Percentiles rank a stretch among this genome's conserved stretches.
Evolutionary conservation across 2,797 vertebrate species (phyloP).

Genomic region (Neosilurus mollespiculum): DNA sequence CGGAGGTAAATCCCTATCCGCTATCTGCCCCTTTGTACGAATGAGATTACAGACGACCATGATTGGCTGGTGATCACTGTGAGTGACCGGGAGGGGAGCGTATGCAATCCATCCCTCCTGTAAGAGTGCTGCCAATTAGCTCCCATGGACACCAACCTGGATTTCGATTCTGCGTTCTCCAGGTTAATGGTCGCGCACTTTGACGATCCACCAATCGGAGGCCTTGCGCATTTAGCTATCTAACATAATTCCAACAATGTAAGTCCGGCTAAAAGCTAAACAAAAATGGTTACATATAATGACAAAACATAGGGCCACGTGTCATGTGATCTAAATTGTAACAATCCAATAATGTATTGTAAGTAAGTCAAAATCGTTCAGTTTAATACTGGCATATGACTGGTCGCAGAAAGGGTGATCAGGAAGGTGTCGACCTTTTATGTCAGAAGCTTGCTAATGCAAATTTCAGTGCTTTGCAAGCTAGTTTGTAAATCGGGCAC

Average conservation of each 20-base stretch:
- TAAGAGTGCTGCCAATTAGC: too few relatives aligned
- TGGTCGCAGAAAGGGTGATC: neutral
- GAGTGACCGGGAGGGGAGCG: too few relatives aligned
- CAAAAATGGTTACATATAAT: neutral
- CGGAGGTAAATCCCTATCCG: too few relatives aligned
- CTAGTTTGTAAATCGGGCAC: neutral
- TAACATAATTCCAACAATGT: neutral
- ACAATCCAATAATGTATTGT: neutral
- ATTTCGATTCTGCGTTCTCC: too few relatives aligned
- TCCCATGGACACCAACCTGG: too few relatives aligned
- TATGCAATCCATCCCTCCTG: too few relatives aligned
- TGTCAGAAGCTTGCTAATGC: neutral
- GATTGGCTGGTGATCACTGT: too few relatives aligned
- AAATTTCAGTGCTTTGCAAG: neutral
- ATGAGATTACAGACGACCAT: too few relatives aligned
- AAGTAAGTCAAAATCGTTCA: neutral
- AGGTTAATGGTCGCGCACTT: too few relatives aligned
- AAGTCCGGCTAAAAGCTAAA: neutral
- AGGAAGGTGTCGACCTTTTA: neutral
- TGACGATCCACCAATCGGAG: too few relatives aligned
- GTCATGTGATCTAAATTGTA: neutral
- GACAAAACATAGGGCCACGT: neutral
- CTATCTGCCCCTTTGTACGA: too few relatives aligned
- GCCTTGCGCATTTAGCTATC: neutral
- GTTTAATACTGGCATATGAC: neutral